Evolutionary conservation across 92 coral and sea anemone genomes (phyloP).

Genomic region (Epizoanthus stellaris): DNA sequence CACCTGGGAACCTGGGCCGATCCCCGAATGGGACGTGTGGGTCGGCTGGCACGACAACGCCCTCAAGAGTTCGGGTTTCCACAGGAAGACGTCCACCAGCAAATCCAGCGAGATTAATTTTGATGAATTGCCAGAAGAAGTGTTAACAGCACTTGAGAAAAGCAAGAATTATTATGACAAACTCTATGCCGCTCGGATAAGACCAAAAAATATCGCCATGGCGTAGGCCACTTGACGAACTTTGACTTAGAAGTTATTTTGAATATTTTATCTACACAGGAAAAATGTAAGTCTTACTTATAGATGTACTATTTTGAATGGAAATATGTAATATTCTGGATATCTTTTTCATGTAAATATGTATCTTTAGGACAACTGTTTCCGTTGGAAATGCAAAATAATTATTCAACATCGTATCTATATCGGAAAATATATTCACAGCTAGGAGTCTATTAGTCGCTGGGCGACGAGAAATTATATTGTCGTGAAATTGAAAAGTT

Average conservation of each 20-base stretch:
- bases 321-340: not conserved
- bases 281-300: not conserved
- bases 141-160: constrained; percentile 59
- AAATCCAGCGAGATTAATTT: constrained; percentile 7
- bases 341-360: constrained; percentile 11
- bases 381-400: not conserved
- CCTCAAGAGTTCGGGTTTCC: constrained; percentile 68
- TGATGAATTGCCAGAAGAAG: constrained; percentile 66
- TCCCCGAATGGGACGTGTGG: constrained; percentile 61
- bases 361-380: constrained; percentile 7
- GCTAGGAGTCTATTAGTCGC: not conserved
- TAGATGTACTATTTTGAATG: constrained; percentile 10
- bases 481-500: not conserved
- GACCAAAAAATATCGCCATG: constrained; percentile 31
- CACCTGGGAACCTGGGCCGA: constrained; percentile 67
- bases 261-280: not conserved
- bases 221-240: not conserved
- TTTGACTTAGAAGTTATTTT: not conserved
- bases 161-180: constrained; percentile 63
- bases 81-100: constrained; percentile 17
- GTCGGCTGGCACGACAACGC: constrained; percentile 79
- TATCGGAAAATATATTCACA: not conserved
- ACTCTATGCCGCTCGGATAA: constrained; percentile 55
- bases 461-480: not conserved
- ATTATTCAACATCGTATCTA: not conserved